These are phyloP conservation scores for Genyomyrus donnyi DNA, from an alignment of 2,113 vertebrate species.

Conservation along the genomic window DNA sequence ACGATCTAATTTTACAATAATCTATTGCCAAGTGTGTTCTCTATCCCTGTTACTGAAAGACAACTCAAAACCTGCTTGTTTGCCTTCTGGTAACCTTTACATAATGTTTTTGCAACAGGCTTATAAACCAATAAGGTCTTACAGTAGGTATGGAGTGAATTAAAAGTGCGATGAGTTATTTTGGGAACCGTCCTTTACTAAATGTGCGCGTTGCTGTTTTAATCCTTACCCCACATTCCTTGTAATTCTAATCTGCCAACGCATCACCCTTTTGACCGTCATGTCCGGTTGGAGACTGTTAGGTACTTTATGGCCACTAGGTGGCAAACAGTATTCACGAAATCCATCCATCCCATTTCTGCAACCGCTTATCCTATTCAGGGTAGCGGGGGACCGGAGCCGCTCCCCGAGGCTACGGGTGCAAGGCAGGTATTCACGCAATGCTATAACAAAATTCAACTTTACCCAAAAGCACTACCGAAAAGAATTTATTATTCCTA, in stretches of 20 bases:
- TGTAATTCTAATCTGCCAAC: background rate
- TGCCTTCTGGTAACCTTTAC: background rate
- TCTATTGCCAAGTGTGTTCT: background rate
- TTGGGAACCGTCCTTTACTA: background rate
- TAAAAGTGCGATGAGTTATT: background rate
- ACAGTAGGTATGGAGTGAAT: background rate
- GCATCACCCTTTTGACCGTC: background rate
- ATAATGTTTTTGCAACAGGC: background rate
- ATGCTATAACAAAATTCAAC: background rate
- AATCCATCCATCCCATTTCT: background rate
- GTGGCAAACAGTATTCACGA: background rate
- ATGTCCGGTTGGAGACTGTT: background rate
- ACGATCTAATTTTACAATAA: background rate
- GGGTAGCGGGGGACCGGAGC: background rate
- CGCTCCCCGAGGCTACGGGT: background rate
- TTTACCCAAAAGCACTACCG: background rate
- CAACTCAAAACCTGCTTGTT: background rate
- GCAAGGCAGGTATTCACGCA: background rate
- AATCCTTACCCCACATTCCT: background rate
- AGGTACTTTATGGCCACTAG: background rate
- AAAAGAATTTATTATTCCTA: background rate
- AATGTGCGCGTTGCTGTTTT: background rate
- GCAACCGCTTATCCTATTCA: background rate
- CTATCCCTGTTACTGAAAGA: background rate
- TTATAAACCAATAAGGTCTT: background rate